These are phyloP conservation scores for Xerus inauris DNA, from an alignment of 2,113 vertebrate species.

Conservation along the genomic window DNA sequence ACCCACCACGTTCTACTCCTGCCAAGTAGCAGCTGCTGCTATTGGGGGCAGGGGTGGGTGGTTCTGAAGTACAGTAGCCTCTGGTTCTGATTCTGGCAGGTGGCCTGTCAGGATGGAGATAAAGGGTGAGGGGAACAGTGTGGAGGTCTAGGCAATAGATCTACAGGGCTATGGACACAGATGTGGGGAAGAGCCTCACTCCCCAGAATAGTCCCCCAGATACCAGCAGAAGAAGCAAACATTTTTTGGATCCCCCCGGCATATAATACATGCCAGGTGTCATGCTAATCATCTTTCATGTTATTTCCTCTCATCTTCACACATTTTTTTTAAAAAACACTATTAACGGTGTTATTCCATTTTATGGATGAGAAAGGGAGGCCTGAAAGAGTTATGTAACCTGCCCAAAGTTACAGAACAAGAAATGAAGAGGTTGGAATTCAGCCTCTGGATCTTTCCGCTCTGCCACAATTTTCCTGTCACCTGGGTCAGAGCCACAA, in stretches of 20 bases:
- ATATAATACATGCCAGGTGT: background rate
- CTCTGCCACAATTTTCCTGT: background rate
- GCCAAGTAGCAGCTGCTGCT: slow-evolving; percentile 8
- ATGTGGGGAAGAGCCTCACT: background rate
- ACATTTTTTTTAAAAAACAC: background rate
- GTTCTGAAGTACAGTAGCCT: background rate
- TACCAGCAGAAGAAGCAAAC: background rate
- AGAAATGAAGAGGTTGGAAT: background rate
- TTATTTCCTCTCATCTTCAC: background rate
- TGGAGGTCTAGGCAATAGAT: background rate
- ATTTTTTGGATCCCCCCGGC: background rate
- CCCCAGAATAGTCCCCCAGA: background rate
- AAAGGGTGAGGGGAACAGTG: background rate
- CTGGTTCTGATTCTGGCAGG: background rate
- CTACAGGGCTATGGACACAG: background rate
- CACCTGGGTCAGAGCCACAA: background rate
- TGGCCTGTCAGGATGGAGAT: background rate
- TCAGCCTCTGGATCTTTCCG: background rate
- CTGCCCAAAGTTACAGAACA: background rate
- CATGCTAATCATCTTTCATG: background rate
- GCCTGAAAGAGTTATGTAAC: background rate
- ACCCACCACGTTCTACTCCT: background rate
- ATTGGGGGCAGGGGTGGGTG: background rate
- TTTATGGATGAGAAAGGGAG: slow-evolving; percentile 38
- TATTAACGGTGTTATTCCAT: background rate